phyloP scores from a whole-genome alignment of 2,797 vertebrate genomes.

The Cossypha caffra region DNA sequence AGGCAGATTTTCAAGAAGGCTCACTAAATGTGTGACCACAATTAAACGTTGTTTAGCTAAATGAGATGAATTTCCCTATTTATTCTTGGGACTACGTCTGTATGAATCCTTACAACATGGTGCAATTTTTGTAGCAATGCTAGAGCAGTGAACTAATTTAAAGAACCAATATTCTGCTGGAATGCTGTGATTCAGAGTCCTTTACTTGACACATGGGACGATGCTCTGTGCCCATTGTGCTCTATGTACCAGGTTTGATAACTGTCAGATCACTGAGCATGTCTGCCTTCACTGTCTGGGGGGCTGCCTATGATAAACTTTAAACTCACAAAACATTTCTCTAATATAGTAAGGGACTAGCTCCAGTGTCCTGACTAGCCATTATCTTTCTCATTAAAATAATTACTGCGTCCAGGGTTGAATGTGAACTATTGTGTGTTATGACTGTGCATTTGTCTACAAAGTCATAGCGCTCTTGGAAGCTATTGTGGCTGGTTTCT shows the following conservation, averaged over 20 bases:
- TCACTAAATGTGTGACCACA: background rate
- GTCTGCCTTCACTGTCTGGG: background rate
- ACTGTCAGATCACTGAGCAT: background rate
- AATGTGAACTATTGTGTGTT: slow-evolving; percentile 54
- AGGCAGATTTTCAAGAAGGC: background rate
- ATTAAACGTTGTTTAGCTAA: background rate
- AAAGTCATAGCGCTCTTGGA: slow-evolving; percentile 59
- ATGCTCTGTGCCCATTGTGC: background rate
- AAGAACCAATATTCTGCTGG: background rate
- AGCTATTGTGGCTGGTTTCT: slow-evolving; percentile 52
- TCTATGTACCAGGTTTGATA: background rate
- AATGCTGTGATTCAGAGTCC: background rate
- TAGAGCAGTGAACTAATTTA: background rate
- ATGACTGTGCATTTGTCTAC: slow-evolving; percentile 46
- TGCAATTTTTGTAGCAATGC: background rate
- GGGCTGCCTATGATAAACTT: slow-evolving; percentile 5
- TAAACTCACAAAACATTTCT: slow-evolving; percentile 22
- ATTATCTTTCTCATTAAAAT: slow-evolving; percentile 67
- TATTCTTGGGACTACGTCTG: background rate
- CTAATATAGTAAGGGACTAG: slow-evolving; percentile 34
- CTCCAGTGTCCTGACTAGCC: slow-evolving; percentile 9
- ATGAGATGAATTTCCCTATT: background rate
- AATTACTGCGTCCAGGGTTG: slow-evolving; percentile 31
- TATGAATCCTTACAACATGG: background rate
- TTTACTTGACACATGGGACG: background rate